Conservation (phyloP, 2,797 vertebrate species). For the Cuculus canorus region DNA sequence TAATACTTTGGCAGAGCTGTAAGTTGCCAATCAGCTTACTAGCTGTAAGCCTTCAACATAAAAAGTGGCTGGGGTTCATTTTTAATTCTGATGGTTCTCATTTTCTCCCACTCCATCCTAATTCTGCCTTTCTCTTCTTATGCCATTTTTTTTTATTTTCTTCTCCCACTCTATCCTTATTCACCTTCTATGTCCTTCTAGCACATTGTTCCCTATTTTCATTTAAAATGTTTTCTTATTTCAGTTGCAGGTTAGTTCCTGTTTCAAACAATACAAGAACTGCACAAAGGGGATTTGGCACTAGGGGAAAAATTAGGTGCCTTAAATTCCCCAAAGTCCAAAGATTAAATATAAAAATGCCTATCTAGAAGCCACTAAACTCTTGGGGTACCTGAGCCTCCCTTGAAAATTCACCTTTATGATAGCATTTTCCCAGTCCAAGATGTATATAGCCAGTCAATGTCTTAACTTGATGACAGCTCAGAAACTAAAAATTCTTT, state of each 20-base stretch:
- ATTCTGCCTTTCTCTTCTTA: constrained; percentile 19
- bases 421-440: not conserved
- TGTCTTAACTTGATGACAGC: not conserved
- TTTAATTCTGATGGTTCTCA: constrained; percentile 1
- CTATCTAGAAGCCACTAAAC: not conserved
- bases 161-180: not conserved
- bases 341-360: not conserved
- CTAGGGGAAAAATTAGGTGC: not conserved
- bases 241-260: not conserved
- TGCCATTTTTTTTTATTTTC: not conserved
- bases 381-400: not conserved
- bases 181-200: not conserved
- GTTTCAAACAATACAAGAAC: not conserved
- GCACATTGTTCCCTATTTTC: not conserved
- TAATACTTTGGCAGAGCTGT: not conserved
- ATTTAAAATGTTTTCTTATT: not conserved
- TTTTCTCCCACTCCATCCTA: constrained; percentile 8
- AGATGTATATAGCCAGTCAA: not conserved
- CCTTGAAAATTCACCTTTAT: not conserved
- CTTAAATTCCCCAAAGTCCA: not conserved
- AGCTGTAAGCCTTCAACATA: not conserved
- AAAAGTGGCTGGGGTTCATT: not conserved
- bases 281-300: not conserved
- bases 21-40: constrained; percentile 18
- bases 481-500: not conserved